A percentile compares a stretch with the other conserved stretches of the same genome.
These are phyloP conservation scores for Theocolax elegans DNA, from an alignment of 1,140 invertebrate genomes.

Conservation along the genomic window DNA sequence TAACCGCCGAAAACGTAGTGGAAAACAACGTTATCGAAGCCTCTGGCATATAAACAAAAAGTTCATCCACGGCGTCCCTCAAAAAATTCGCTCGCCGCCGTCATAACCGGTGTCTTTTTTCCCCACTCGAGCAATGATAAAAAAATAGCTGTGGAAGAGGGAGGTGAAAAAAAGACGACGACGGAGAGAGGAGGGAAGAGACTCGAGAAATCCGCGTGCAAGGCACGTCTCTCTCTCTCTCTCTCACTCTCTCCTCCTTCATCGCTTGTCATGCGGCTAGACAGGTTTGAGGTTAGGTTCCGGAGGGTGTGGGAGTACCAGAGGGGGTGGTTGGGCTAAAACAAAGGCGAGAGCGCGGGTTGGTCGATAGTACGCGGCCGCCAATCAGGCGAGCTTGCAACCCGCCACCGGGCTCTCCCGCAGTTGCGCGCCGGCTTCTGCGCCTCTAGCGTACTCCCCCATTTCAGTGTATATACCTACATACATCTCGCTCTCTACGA, in stretches of 20 bases:
- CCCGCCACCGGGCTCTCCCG: too few relatives aligned
- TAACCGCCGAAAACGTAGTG: too few relatives aligned
- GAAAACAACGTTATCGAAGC: too few relatives aligned
- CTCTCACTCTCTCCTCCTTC: constrained; percentile 33
- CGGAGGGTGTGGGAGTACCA: not conserved
- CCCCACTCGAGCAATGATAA: not conserved
- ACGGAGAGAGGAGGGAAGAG: constrained; percentile 14
- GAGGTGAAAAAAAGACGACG: not conserved
- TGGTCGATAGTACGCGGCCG: constrained; percentile 65
- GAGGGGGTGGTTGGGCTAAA: constrained; percentile 63
- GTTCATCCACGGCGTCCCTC: not conserved
- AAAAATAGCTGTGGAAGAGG: constrained; percentile 19
- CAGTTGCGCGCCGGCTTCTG: constrained; percentile 23
- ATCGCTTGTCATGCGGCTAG: constrained; percentile 12
- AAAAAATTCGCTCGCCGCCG: not conserved
- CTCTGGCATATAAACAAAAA: constrained; percentile 20
- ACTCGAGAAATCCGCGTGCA: constrained; percentile 23
- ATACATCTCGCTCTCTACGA: not conserved
- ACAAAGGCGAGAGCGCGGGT: constrained; percentile 63
- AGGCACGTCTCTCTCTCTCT: not conserved
- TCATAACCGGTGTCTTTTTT: constrained; percentile 24
- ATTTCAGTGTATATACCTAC: not conserved
- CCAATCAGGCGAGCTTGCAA: constrained; percentile 62
- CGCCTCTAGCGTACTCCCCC: not conserved
- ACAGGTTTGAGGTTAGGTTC: constrained; percentile 50